Conservation (phyloP, 2,888 invertebrate species). For the Exephanes ischioxanthus region DNA sequence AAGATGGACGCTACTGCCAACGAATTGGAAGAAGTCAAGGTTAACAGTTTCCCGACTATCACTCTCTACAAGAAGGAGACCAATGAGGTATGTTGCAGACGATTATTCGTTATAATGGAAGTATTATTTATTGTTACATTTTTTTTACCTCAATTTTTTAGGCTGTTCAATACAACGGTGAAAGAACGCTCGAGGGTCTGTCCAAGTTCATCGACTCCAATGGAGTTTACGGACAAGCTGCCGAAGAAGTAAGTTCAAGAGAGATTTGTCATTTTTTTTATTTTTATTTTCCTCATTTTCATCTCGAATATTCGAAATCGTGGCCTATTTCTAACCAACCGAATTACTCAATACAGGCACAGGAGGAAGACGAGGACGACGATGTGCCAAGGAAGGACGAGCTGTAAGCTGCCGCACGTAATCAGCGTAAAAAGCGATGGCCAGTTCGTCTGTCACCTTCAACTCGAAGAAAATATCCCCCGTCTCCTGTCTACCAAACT, state of each 20-base stretch:
- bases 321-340: conserved; percentile 25
- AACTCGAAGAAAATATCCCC: conserved; percentile 25
- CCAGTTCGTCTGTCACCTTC: conserved; percentile 46
- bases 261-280: conserved; percentile 30
- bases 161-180: conserved; percentile 96
- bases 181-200: conserved; percentile 97
- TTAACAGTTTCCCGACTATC: conserved; percentile 97
- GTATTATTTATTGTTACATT: conserved; percentile 52
- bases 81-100: conserved; percentile 88
- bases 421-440: conserved; percentile 70
- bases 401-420: conserved; percentile 87
- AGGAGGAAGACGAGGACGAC: conserved; percentile 91
- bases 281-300: not conserved
- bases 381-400: conserved; percentile 91
- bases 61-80: conserved; percentile 97
- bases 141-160: conserved; percentile 69
- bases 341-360: conserved; percentile 83
- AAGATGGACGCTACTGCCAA: conserved; percentile 99
- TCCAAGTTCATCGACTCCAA: conserved; percentile 97
- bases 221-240: conserved; percentile 92
- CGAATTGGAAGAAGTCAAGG: conserved; percentile 98
- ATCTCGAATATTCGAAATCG: not conserved
- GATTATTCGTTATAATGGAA: not conserved
- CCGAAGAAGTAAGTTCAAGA: conserved; percentile 86
- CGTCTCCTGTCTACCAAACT: conserved; percentile 36